Conservation (phyloP, 1,140 invertebrate species). For the Caenorhabditis tropicalis region DNA sequence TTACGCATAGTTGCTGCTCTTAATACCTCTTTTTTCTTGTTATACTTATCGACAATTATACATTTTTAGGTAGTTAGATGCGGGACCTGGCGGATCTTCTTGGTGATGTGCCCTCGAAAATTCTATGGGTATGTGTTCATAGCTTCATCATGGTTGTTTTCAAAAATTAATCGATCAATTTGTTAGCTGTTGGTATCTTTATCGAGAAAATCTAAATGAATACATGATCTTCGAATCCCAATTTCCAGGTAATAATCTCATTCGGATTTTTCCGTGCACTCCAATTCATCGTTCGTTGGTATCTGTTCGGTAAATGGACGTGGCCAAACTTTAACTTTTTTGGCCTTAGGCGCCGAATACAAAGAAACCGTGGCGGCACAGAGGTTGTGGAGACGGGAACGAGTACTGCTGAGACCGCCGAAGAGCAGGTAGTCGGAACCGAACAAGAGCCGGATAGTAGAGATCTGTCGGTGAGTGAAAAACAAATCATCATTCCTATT, state of each 20-base stretch:
- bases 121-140: conserved; percentile 11
- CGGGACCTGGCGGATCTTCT: conserved; percentile 24
- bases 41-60: no score
- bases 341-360: neutral
- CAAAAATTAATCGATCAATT: neutral
- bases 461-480: conserved; percentile 39
- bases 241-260: conserved; percentile 53
- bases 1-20: no score
- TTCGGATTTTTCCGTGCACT: conserved; percentile 55
- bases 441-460: conserved; percentile 41
- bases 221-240: no score
- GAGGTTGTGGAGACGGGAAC: neutral
- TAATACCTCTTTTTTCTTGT: no score
- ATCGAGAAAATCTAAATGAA: no score
- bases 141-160: no score
- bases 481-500: no score
- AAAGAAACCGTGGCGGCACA: neutral
- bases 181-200: no score
- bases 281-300: conserved; percentile 60
- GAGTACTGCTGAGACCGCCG: neutral
- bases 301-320: conserved; percentile 58
- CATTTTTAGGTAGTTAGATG: neutral
- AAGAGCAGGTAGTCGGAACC: neutral
- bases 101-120: neutral
- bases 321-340: conserved; percentile 61